Conservation (phyloP, 2,113 vertebrate species). For the Excalfactoria chinensis region DNA sequence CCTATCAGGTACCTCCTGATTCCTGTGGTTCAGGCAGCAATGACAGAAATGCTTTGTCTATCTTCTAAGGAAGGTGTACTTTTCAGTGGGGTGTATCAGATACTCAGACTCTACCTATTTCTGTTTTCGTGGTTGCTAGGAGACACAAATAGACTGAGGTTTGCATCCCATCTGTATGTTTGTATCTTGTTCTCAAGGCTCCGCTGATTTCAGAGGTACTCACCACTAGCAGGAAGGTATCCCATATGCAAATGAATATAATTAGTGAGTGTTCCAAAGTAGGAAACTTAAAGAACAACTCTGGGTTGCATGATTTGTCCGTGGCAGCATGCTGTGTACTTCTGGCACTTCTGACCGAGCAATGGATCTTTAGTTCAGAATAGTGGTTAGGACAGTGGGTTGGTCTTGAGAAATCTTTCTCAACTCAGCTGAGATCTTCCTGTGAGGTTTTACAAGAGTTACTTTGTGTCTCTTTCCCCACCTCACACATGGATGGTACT, state of each 20-base stretch:
- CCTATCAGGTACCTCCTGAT: neutral
- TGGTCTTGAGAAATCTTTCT: neutral
- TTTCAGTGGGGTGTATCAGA: neutral
- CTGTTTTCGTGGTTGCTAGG: neutral
- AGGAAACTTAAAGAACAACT: neutral
- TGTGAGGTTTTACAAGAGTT: neutral
- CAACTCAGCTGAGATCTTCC: neutral
- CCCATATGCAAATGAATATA: neutral
- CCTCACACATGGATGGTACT: neutral
- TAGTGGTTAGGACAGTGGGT: accelerated
- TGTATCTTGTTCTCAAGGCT: neutral
- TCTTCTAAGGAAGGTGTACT: neutral
- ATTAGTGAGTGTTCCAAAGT: neutral
- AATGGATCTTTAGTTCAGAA: neutral
- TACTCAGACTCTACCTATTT: accelerated
- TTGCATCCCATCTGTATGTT: neutral
- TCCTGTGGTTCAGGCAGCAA: neutral
- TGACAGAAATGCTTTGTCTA: neutral
- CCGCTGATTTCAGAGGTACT: neutral
- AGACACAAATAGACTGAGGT: neutral
- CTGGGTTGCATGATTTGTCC: neutral
- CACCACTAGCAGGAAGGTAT: neutral
- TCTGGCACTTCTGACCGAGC: neutral
- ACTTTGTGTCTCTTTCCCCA: neutral
- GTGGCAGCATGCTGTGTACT: neutral